These are phyloP conservation scores for Diarsia brunnea DNA, from an alignment of 2,888 invertebrate genomes.

Conservation along the genomic window DNA sequence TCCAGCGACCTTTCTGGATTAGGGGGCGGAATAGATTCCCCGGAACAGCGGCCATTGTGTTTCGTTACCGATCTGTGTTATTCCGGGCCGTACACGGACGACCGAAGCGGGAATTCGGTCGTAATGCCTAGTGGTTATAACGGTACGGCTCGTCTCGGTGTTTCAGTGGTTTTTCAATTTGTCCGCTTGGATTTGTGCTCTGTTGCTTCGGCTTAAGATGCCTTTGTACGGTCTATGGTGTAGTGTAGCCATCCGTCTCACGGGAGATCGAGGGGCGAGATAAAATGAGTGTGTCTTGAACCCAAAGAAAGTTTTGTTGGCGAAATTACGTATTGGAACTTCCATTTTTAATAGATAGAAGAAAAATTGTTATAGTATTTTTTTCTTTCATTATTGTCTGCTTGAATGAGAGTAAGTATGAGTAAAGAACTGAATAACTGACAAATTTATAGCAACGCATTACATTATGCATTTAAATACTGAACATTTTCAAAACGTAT, in stretches of 20 bases:
- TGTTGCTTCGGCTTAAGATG: constrained; percentile 61
- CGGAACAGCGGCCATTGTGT: constrained; percentile 80
- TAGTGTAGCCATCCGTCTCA: constrained; percentile 40
- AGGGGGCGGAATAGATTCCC: constrained; percentile 81
- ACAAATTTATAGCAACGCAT: neutral
- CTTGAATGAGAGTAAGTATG: too few relatives aligned
- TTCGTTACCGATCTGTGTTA: constrained; percentile 81
- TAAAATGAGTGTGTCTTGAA: constrained; percentile 28
- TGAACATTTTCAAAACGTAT: neutral
- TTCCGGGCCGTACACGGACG: constrained; percentile 67
- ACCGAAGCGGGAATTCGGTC: constrained; percentile 67
- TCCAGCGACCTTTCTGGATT: constrained; percentile 87
- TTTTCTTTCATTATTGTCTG: neutral
- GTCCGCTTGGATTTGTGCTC: constrained; percentile 69
- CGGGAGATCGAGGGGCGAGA: constrained; percentile 35
- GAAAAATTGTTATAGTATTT: neutral
- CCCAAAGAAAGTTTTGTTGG: constrained; percentile 17
- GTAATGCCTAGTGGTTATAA: constrained; percentile 69
- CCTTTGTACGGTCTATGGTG: constrained; percentile 45
- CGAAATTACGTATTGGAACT: neutral
- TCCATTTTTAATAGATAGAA: constrained; percentile 17
- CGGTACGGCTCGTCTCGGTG: constrained; percentile 64
- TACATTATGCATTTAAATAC: neutral
- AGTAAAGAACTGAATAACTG: neutral
- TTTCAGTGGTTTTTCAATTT: constrained; percentile 75